Base-by-base conservation (phyloP, 2,888 invertebrate species). In the Eristalis arbustorum region DNA sequence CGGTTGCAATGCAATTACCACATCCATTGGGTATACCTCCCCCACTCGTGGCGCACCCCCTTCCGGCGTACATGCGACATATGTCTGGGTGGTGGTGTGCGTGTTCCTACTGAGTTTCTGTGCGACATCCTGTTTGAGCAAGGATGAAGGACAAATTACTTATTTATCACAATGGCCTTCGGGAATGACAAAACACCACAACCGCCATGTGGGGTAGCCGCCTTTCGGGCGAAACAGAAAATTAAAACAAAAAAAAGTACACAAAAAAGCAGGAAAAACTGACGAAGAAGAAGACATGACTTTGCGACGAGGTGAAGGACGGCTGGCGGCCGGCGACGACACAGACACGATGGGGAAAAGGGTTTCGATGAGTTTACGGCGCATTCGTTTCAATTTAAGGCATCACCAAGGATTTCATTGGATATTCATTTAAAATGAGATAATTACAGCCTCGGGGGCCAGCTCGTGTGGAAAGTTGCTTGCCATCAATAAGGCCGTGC, bases 1-100 rank as follows among this genome's bases (percentile, higher is more conserved):
- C 71, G 67, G 61, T 31, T 78, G 83, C 87, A 87, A 87, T 83
- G 79, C 72, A 83, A 87, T 87, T 87, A 87, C 78, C 87, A 75
- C 83, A 72, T 79, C 34, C 22, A 49, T 8, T 49, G 49, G 49
- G 49, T 49, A 49, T 18, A 18, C 49, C n/a, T 8, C 49, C 49
- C 18, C 25, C 5, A 8, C 28, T n/a, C 61, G 28, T 1, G 1
- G 13, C 4, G 3, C n/a, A 14, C n/a, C 14, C 14, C 40, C 13
- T 2, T 1, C 42, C n/a, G 5, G 18, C 18, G 8, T 49, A 18
- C 18, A 18, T 18, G 6, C 49, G 18, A 18, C 49, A 49, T 49
- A 18, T 18, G 40, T 25, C 2, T 10, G 34, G 31, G 4, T 72
- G 31, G 11, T 22, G 63, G 42, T 80, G 57, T 75, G 56, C 63